These are phyloP conservation scores for Orius laevigatus DNA, from an alignment of 1,140 invertebrate species.

Conservation along the genomic window DNA sequence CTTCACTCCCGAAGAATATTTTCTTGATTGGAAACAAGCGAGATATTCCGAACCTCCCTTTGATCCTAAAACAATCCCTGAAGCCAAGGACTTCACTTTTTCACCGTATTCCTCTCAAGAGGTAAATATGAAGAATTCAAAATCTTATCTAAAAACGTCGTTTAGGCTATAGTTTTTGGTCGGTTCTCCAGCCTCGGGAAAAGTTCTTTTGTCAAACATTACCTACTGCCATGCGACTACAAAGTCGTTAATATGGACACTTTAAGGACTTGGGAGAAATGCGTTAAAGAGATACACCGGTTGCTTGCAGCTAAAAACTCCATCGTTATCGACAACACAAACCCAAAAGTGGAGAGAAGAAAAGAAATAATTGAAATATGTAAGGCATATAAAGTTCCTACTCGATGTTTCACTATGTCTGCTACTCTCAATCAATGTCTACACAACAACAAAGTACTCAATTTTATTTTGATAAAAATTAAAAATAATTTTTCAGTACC, in stretches of 20 bases:
- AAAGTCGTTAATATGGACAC: conserved; percentile 64
- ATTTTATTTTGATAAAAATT: too few relatives aligned
- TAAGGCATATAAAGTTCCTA: conserved; percentile 41
- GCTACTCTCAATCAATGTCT: conserved; percentile 50
- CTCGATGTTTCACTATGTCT: conserved; percentile 68
- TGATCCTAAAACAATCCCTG: conserved; percentile 38
- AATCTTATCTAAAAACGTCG: neutral
- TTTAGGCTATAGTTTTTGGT: conserved; percentile 59
- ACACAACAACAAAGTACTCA: conserved; percentile 68
- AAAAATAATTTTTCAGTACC: too few relatives aligned
- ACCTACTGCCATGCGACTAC: conserved; percentile 53
- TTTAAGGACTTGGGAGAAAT: conserved; percentile 68
- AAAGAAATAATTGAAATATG: conserved; percentile 56
- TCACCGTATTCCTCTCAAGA: neutral
- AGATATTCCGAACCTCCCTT: conserved; percentile 52
- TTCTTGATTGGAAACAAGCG: conserved; percentile 42
- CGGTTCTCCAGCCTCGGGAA: conserved; percentile 82
- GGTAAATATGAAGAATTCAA: neutral
- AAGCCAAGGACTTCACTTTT: conserved; percentile 7
- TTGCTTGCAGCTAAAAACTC: conserved; percentile 43
- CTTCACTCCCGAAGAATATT: conserved; percentile 87
- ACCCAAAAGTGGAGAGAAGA: conserved; percentile 62
- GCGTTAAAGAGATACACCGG: conserved; percentile 40
- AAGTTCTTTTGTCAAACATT: conserved; percentile 50
- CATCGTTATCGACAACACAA: conserved; percentile 87